A percentile compares a stretch with the other conserved stretches of the same genome.
Conservation (phyloP, 2,113 vertebrate genomes). For the Muntiacus muntjak region DNA sequence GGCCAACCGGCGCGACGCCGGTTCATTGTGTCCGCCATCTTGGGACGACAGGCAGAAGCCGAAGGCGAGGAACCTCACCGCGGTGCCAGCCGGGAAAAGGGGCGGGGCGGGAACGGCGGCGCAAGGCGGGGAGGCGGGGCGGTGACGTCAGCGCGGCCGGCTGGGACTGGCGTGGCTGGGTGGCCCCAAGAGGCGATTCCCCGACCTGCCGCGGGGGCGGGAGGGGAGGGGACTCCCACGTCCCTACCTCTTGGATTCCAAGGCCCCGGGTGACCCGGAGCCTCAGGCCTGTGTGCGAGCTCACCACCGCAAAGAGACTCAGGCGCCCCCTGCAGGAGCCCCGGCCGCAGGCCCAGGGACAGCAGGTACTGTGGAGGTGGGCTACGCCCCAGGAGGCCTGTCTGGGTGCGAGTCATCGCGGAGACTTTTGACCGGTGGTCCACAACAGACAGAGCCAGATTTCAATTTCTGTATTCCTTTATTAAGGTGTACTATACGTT, state of each 20-base stretch:
- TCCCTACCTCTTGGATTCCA: neutral
- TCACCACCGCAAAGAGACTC: rapidly evolving
- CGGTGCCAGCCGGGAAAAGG: conserved; percentile 50
- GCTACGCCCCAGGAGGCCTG: neutral
- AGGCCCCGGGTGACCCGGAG: neutral
- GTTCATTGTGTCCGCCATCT: conserved; percentile 83
- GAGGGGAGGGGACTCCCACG: rapidly evolving
- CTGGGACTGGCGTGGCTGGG: rapidly evolving
- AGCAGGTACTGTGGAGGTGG: neutral
- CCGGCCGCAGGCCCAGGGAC: neutral
- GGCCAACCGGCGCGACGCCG: conserved; percentile 36
- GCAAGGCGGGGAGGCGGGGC: neutral
- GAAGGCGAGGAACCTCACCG: conserved; percentile 17
- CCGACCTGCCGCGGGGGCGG: rapidly evolving
- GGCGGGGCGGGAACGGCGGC: neutral
- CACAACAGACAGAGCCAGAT: neutral
- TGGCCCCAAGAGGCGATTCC: rapidly evolving
- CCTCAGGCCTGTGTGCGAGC: neutral
- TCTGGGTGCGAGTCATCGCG: neutral
- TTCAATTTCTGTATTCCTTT: neutral
- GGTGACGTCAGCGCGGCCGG: conserved; percentile 39
- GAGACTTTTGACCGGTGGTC: neutral
- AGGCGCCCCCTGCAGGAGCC: neutral
- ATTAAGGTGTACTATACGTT: neutral
- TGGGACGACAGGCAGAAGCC: conserved; percentile 56